Percentiles rank a stretch among this genome's conserved stretches.
Conservation (phyloP, 2,113 vertebrate genomes). For the Ibidorhyncha struthersii region DNA sequence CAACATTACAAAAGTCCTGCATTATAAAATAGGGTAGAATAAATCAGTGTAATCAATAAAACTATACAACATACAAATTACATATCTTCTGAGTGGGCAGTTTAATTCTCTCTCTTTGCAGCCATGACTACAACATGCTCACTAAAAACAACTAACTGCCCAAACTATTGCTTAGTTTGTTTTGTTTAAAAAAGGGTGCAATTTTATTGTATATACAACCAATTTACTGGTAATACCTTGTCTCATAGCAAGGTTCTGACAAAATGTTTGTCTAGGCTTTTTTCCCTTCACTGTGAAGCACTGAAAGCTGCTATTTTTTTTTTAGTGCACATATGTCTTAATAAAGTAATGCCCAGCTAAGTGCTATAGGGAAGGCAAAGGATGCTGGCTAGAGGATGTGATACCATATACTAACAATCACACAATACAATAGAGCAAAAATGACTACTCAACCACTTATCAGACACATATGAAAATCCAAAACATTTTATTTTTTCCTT, state of each 20-base stretch:
- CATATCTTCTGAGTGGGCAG: slow-evolving; percentile 87
- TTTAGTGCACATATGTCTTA: slow-evolving; percentile 99
- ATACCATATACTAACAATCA: slow-evolving; percentile 86
- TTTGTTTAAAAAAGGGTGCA: slow-evolving; percentile 95
- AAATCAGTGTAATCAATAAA: slow-evolving; percentile 99
- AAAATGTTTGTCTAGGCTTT: slow-evolving; percentile 94
- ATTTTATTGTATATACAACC: slow-evolving; percentile 94
- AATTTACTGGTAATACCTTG: slow-evolving; percentile 91
- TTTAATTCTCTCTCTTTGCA: slow-evolving; percentile 83
- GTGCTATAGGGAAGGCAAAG: slow-evolving; percentile 89
- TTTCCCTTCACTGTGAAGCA: slow-evolving; percentile 95
- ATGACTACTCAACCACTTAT: slow-evolving; percentile 87
- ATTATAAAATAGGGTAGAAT: slow-evolving; percentile 99
- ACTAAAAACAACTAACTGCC: slow-evolving; percentile 91
- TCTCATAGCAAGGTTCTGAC: slow-evolving; percentile 90
- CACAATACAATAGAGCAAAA: slow-evolving; percentile 85
- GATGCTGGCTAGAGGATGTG: slow-evolving; percentile 84
- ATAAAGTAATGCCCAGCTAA: slow-evolving; percentile 97
- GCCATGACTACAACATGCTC: slow-evolving; percentile 89
- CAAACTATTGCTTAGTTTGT: slow-evolving; percentile 97
- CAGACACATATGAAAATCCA: slow-evolving; percentile 87
- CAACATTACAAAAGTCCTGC: slow-evolving; percentile 99
- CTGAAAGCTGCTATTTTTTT: slow-evolving; percentile 88
- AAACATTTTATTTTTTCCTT: slow-evolving; percentile 87
- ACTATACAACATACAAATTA: slow-evolving; percentile 99